A percentile compares a stretch with the other conserved stretches of the same genome.
Evolutionary conservation across 1,140 invertebrate species (phyloP).

Genomic region (Drosophila erecta): DNA sequence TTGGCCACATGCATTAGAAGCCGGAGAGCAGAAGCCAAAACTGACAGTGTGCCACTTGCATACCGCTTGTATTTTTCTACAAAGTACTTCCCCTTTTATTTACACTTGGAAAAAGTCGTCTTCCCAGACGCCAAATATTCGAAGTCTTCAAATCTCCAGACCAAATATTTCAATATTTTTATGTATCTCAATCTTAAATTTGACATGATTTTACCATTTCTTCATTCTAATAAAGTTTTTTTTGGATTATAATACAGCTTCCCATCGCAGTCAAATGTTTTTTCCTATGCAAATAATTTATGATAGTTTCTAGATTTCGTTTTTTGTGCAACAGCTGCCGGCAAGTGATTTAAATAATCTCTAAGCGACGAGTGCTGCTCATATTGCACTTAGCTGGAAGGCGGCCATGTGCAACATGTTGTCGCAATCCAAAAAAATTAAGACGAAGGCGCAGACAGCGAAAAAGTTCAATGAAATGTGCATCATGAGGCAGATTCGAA

Average conservation of each 20-base stretch:
- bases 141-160: neutral
- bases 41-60: slow-evolving; percentile 8
- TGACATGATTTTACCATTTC: neutral
- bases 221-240: neutral
- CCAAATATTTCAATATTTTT: too few species aligned
- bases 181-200: too few species aligned
- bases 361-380: slow-evolving; percentile 70
- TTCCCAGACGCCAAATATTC: too few species aligned
- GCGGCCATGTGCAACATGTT: slow-evolving; percentile 75
- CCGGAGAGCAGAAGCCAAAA: slow-evolving; percentile 1
- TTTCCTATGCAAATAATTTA: neutral
- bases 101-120: neutral
- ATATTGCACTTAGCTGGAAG: slow-evolving; percentile 75
- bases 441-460: slow-evolving; percentile 30
- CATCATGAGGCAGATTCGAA: slow-evolving; percentile 19
- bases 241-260: neutral
- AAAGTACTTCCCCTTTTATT: neutral
- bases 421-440: slow-evolving; percentile 53
- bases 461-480: slow-evolving; percentile 70
- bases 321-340: slow-evolving; percentile 41
- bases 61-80: neutral
- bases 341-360: slow-evolving; percentile 67
- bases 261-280: neutral
- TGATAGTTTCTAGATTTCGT: neutral
- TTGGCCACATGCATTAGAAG: slow-evolving; percentile 10